Evolutionary conservation across 2,797 vertebrate genomes (phyloP).

Genomic region (Lagodon rhomboides): DNA sequence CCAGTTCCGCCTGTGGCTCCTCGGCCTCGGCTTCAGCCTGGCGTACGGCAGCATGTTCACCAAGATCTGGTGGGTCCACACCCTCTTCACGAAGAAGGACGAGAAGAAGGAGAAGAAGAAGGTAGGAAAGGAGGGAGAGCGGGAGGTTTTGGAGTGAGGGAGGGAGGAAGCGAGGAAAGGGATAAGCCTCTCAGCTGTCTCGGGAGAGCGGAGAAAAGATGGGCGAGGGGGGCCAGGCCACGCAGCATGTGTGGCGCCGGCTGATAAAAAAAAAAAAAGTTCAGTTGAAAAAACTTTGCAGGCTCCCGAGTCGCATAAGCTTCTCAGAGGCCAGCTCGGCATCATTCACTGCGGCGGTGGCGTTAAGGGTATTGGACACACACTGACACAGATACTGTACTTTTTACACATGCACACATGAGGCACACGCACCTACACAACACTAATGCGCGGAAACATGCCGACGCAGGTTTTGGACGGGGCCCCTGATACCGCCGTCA

Average conservation of each 20-base stretch:
- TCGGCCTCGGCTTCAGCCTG: conserved; percentile 94
- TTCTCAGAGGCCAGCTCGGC: conserved; percentile 51
- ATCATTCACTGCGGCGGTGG: conserved; percentile 20
- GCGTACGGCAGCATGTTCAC: conserved; percentile 98
- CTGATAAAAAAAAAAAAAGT: conserved; percentile 67
- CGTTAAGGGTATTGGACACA: conserved; percentile 31
- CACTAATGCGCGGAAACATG: conserved; percentile 14
- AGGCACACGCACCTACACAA: background rate
- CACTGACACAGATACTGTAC: conserved; percentile 37
- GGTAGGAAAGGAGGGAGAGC: conserved; percentile 76
- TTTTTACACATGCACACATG: conserved; percentile 13
- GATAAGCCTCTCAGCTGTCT: conserved; percentile 60
- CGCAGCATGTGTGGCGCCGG: conserved; percentile 52
- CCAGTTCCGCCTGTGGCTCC: conserved; percentile 95
- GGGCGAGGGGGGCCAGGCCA: conserved; percentile 28
- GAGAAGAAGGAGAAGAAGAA: conserved; percentile 96
- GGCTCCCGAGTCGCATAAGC: conserved; percentile 46
- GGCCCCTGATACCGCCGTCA: conserved; percentile 22
- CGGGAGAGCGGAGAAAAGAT: conserved; percentile 35
- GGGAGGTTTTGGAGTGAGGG: background rate
- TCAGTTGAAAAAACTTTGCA: conserved; percentile 41
- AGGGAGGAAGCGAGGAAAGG: background rate
- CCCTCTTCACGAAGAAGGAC: conserved; percentile 96
- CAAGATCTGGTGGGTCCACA: conserved; percentile 99
- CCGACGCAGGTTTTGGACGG: background rate